Conservation (phyloP, 1,140 invertebrate species). For the Musca vetustissima region DNA sequence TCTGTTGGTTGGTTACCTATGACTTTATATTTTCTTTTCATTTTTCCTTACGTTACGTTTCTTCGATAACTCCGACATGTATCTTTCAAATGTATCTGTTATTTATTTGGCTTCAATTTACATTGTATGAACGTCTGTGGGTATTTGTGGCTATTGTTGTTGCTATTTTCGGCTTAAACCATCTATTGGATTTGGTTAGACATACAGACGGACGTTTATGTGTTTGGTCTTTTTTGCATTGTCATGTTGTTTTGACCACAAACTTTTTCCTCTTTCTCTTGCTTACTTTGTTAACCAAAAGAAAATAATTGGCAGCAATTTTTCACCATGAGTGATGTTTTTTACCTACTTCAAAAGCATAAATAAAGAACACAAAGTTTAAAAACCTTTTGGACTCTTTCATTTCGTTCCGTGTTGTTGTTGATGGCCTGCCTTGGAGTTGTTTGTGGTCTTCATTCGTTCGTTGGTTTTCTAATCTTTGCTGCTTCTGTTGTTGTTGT, state of each 20-base stretch:
- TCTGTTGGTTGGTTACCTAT: background rate
- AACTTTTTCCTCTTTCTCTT: background rate
- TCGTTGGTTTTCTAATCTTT: background rate
- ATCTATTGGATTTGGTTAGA: no score
- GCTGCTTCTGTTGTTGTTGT: background rate
- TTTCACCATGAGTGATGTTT: constrained; percentile 14
- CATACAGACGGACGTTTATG: no score
- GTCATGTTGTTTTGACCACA: constrained; percentile 23
- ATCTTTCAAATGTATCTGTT: constrained; percentile 12
- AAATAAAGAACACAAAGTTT: no score
- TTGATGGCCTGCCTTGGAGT: background rate
- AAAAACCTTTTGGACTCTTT: constrained; percentile 4
- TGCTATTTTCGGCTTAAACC: no score
- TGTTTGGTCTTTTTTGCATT: constrained; percentile 11
- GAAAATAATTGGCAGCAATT: constrained; percentile 19
- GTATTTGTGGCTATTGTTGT: background rate
- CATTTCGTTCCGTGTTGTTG: no score
- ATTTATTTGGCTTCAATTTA: constrained; percentile 13
- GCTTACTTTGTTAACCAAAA: background rate
- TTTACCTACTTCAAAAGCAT: background rate
- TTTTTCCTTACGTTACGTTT: background rate
- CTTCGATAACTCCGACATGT: no score
- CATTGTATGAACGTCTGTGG: background rate
- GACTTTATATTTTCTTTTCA: background rate
- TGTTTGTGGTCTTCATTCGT: background rate